Conservation (phyloP, 2,888 invertebrate species). For the Steinernema scapterisci region DNA sequence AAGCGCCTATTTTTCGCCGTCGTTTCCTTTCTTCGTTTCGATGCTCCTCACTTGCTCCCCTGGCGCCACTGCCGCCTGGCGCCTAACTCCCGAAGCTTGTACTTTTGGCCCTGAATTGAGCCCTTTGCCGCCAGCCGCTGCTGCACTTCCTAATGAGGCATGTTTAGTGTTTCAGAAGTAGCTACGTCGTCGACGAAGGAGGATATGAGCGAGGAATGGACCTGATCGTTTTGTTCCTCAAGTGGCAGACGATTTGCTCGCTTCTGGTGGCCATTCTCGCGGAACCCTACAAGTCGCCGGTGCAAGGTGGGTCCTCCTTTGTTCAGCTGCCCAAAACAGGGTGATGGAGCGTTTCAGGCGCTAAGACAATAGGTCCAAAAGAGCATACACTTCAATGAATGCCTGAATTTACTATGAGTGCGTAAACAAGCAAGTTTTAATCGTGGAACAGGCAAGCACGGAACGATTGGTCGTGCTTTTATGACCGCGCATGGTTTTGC, state of each 20-base stretch:
- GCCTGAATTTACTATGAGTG: neutral
- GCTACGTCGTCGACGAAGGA: neutral
- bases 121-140: neutral
- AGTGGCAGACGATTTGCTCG: slow-evolving; percentile 19
- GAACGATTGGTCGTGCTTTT: too few relatives aligned
- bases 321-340: too few relatives aligned
- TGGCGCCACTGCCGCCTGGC: neutral
- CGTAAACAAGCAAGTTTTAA: neutral
- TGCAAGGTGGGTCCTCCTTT: slow-evolving; percentile 18
- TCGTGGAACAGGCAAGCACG: neutral
- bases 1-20: slow-evolving; percentile 5
- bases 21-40: slow-evolving; percentile 20
- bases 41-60: slow-evolving; percentile 28
- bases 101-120: neutral
- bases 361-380: neutral
- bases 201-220: slow-evolving; percentile 27
- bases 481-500: too few relatives aligned
- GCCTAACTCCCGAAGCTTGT: neutral
- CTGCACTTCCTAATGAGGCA: slow-evolving; percentile 2
- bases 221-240: slow-evolving; percentile 29
- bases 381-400: neutral
- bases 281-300: slow-evolving; percentile 22
- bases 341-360: neutral
- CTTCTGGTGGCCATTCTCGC: slow-evolving; percentile 19
- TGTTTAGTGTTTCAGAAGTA: slow-evolving; percentile 5